Evolutionary conservation across 2,113 vertebrate species (phyloP).

Genomic region (Brachionichthys hirsutus): DNA sequence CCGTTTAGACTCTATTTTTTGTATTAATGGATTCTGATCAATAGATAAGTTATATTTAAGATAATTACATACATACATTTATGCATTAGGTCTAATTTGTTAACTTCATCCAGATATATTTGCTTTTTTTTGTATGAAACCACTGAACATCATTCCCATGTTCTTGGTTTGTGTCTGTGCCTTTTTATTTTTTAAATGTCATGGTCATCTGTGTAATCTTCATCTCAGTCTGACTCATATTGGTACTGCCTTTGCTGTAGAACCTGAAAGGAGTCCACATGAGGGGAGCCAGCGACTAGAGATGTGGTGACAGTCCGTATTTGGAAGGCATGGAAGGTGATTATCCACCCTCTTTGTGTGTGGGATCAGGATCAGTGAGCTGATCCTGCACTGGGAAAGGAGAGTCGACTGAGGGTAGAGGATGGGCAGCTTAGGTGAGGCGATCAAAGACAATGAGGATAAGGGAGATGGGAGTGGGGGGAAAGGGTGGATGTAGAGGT

Average conservation of each 20-base stretch:
- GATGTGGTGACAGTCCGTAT: slow-evolving; percentile 52
- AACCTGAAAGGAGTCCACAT: slow-evolving; percentile 17
- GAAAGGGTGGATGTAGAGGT: neutral
- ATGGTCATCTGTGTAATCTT: neutral
- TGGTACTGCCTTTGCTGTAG: neutral
- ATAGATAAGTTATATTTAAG: too few relatives aligned
- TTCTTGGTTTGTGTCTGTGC: too few relatives aligned
- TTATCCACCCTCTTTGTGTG: slow-evolving; percentile 61
- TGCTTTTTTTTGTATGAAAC: too few relatives aligned
- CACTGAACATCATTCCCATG: too few relatives aligned
- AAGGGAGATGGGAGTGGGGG: neutral
- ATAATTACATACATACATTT: too few relatives aligned
- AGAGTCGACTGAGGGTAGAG: slow-evolving; percentile 28
- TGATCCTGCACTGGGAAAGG: slow-evolving; percentile 49
- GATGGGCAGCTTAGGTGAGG: slow-evolving; percentile 26
- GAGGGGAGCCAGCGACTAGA: slow-evolving; percentile 58
- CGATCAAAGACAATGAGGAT: slow-evolving; percentile 26
- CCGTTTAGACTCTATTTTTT: too few relatives aligned
- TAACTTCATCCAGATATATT: too few relatives aligned
- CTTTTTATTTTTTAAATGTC: too few relatives aligned
- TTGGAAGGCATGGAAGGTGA: slow-evolving; percentile 61
- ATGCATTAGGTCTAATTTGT: too few relatives aligned
- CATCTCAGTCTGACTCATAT: neutral
- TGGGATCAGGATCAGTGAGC: slow-evolving; percentile 58
- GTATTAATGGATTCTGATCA: too few relatives aligned